Evolutionary conservation across 2,797 vertebrate species (phyloP), one percentile per base, ranked within the genome.

Genomic region (Diplodus sargus): DNA sequence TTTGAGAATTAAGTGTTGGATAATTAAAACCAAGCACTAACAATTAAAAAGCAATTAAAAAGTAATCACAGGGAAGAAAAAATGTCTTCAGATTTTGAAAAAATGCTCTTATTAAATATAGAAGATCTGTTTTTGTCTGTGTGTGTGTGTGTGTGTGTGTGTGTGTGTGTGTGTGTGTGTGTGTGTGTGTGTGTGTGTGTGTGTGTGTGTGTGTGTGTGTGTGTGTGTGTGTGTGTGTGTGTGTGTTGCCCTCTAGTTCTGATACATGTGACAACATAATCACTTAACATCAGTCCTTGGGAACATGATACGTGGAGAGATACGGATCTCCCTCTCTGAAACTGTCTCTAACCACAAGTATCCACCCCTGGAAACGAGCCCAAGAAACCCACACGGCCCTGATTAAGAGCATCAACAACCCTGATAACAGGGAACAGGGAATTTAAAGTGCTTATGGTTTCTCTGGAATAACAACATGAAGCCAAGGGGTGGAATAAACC

Each of bases 41-140:
- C 67, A 61, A 58, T 80, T 76, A 65, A 81, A 73, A 84, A n/a
- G 23, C 67, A 72, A 76, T 79, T 17, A 70, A 54, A 52, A 23
- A n/a, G 42, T 42, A 74, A 64, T 72, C 58, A 20, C 23, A 30
- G 22, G 28, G 45, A 34, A 34, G n/a, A 34, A 57, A 62, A 64
- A 45, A 34, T 63, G 18, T 20, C 15, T 73, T 43, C 30, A 62
- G 17, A 71, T 59, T 16, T 18, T 14, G 4, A 54, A 47, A 23
- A 2, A 58, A 60, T 16, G 4, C 10, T 15, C 22, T 7, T 43
- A 9, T 63, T 39, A 23, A 63, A 64, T 56, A 49, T 49, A 43
- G 17, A 65, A 60, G 49, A 30, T 42, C 39, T 23, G 61, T 78
- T 65, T 78, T 34, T 34, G 7, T 34, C 7, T 34, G 34, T 34